Conservation (phyloP, 2,113 vertebrate genomes). For the Ammodytes dubius region DNA sequence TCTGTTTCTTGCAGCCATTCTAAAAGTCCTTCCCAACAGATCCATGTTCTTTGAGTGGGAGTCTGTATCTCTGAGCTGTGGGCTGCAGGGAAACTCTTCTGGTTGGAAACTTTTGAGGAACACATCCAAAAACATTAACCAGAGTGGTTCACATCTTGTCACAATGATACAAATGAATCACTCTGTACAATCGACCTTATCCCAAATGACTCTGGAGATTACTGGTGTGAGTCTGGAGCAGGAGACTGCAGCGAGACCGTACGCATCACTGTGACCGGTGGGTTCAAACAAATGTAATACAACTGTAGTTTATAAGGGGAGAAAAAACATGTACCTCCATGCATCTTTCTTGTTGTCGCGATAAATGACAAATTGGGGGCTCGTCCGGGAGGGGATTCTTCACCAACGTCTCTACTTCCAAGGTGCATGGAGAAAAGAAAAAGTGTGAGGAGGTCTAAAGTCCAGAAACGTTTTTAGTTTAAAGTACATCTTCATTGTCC, state of each 20-base stretch:
- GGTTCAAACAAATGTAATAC: not conserved
- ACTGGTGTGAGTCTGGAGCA: conserved; percentile 56
- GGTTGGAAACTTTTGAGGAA: conserved; percentile 29
- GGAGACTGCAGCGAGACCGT: not conserved
- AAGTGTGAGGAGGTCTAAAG: too few species aligned
- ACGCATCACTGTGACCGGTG: conserved; percentile 27
- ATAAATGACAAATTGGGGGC: too few species aligned
- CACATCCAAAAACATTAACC: accelerated
- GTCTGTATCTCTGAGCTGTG: conserved; percentile 38
- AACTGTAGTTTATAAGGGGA: too few species aligned
- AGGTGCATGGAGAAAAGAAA: too few species aligned
- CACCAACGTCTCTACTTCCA: too few species aligned
- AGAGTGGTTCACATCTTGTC: not conserved
- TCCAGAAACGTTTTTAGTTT: too few species aligned
- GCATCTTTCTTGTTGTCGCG: too few species aligned
- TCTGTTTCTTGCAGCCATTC: conserved; percentile 38
- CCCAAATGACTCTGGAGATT: accelerated
- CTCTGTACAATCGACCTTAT: accelerated
- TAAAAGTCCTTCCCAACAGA: not conserved
- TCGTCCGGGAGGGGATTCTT: too few species aligned
- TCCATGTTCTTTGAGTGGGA: conserved; percentile 63
- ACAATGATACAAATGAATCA: accelerated
- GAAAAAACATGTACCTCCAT: too few species aligned
- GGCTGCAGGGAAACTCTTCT: not conserved
- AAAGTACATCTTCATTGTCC: too few species aligned